Percentiles rank a stretch among this genome's conserved stretches.
Evolutionary conservation across 2,113 vertebrate genomes (phyloP).

Genomic region (Alaudala cheleensis): DNA sequence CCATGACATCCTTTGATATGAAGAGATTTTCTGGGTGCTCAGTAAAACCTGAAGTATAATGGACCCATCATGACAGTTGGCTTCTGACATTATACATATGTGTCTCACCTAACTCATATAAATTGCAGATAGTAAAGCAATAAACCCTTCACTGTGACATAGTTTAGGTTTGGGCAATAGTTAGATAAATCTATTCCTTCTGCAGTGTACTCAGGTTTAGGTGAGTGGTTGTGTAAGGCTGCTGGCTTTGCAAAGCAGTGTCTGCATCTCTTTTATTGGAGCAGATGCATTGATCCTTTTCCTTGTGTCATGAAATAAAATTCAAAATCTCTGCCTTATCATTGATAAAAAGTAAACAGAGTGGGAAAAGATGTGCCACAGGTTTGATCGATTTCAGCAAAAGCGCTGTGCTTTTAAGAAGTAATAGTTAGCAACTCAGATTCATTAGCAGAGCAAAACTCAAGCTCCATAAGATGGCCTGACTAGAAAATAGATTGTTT

Average conservation of each 20-base stretch:
- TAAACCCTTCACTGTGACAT: not conserved
- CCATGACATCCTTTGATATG: not conserved
- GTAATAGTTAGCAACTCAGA: slow-evolving; percentile 66
- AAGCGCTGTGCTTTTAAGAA: slow-evolving; percentile 66
- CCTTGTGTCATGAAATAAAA: not conserved
- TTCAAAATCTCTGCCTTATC: not conserved
- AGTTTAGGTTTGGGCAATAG: not conserved
- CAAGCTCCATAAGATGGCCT: slow-evolving; percentile 67
- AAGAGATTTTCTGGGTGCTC: not conserved
- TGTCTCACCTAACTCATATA: rapidly evolving
- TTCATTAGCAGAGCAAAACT: slow-evolving; percentile 78
- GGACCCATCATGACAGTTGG: not conserved
- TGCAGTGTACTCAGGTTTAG: not conserved
- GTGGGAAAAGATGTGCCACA: slow-evolving; percentile 49
- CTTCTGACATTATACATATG: not conserved
- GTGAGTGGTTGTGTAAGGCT: not conserved
- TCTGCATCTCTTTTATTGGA: not conserved
- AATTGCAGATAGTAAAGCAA: not conserved
- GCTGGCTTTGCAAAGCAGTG: not conserved
- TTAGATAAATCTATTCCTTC: not conserved
- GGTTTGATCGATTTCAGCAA: slow-evolving; percentile 33
- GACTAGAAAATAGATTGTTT: slow-evolving; percentile 83
- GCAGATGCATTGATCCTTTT: slow-evolving; percentile 1
- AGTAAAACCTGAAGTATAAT: not conserved
- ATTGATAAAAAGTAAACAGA: slow-evolving; percentile 31